phyloP scores from a whole-genome alignment of 1,140 invertebrate genomes.

The Drosophila mojavensis region DNA sequence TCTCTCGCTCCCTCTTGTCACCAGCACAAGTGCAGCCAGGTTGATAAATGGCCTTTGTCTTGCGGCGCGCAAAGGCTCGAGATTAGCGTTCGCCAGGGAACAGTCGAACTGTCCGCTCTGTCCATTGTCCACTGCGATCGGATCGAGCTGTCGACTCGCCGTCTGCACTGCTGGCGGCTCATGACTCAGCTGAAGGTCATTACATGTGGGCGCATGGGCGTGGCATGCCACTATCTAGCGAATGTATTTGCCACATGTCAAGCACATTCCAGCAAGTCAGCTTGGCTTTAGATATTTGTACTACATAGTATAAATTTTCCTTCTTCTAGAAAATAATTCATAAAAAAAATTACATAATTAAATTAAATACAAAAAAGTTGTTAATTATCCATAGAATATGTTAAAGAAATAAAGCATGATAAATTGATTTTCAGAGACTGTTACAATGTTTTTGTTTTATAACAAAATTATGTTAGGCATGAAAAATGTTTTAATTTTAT shows the following conservation, averaged over 20 bases:
- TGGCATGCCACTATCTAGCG: slow-evolving; percentile 20
- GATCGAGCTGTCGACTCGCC: slow-evolving; percentile 48
- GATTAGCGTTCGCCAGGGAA: slow-evolving; percentile 56
- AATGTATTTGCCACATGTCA: neutral
- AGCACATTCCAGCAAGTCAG: neutral
- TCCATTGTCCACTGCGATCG: neutral
- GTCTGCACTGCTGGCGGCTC: slow-evolving; percentile 52
- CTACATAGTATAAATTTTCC: too few relatives aligned
- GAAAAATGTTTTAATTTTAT: too few relatives aligned
- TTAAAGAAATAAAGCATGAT: neutral
- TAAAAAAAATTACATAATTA: too few relatives aligned
- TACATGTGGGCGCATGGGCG: slow-evolving; percentile 5
- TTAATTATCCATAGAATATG: neutral
- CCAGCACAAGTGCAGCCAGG: slow-evolving; percentile 44
- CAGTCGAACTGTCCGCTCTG: neutral
- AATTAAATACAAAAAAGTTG: too few relatives aligned
- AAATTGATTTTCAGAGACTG: neutral
- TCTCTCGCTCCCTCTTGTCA: neutral
- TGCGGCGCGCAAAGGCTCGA: slow-evolving; percentile 54
- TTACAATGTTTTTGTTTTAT: too few relatives aligned
- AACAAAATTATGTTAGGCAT: too few relatives aligned
- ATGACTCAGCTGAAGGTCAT: slow-evolving; percentile 55
- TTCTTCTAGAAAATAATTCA: too few relatives aligned
- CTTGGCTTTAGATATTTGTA: too few relatives aligned
- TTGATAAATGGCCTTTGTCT: slow-evolving; percentile 74